These are phyloP conservation scores for Ceraclea dissimilis DNA, from an alignment of 2,888 invertebrate species.

Conservation along the genomic window DNA sequence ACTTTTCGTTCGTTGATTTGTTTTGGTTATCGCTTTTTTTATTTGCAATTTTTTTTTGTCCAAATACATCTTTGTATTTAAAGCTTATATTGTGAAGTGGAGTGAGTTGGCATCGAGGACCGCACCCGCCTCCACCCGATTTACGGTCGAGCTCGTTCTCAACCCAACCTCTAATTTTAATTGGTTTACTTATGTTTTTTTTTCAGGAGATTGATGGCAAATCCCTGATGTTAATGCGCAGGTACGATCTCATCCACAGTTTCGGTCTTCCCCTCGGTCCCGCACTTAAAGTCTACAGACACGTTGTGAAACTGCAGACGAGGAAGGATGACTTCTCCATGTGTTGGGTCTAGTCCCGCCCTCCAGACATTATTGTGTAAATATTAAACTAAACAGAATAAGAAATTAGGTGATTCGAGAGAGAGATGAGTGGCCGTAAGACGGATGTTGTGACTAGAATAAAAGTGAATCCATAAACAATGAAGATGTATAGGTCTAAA, in stretches of 20 bases:
- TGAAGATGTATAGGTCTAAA: neutral
- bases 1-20: too few species aligned
- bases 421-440: too few species aligned
- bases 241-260: constrained; percentile 76
- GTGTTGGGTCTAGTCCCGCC: constrained; percentile 65
- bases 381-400: neutral
- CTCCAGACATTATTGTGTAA: neutral
- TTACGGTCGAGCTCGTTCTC: too few species aligned
- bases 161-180: too few species aligned
- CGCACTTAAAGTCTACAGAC: constrained; percentile 75
- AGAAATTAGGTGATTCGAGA: neutral
- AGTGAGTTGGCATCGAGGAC: too few species aligned
- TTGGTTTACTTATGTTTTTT: neutral
- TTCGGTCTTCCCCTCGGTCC: constrained; percentile 80
- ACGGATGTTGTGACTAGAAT: too few species aligned
- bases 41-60: too few species aligned
- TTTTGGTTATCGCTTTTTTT: too few species aligned
- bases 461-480: too few species aligned
- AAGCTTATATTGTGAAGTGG: too few species aligned
- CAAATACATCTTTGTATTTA: too few species aligned
- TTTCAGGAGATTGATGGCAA: constrained; percentile 84
- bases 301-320: constrained; percentile 75
- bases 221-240: constrained; percentile 73
- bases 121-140: too few species aligned
- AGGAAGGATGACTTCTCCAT: constrained; percentile 64